Evolutionary conservation across 2,888 invertebrate genomes (phyloP).

Genomic region (Onchidella celtica): DNA sequence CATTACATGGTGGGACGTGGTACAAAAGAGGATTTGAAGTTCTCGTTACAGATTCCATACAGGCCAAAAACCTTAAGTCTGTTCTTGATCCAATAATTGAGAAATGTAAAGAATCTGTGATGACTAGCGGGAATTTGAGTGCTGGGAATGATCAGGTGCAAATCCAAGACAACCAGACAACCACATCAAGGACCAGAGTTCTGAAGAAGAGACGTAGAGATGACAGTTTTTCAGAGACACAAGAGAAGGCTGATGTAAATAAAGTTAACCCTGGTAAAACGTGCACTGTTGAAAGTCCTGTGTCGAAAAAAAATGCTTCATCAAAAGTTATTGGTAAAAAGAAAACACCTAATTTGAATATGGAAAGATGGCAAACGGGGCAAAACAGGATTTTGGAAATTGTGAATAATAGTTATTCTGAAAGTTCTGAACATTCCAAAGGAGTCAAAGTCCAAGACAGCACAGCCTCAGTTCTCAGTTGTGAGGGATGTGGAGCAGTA

Average conservation of each 20-base stretch:
- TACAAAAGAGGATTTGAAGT: constrained; percentile 15
- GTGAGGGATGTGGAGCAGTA: background rate
- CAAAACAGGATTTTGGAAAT: too few relatives aligned
- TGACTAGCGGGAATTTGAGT: background rate
- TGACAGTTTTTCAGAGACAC: background rate
- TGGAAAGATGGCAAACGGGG: background rate
- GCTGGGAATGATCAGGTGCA: background rate
- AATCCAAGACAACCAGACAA: background rate
- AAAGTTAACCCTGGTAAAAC: background rate
- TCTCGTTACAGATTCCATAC: background rate
- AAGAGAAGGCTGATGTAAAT: background rate
- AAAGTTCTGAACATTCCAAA: background rate
- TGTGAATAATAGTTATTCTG: background rate
- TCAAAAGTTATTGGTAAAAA: background rate
- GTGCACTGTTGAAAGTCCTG: background rate
- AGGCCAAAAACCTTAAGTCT: background rate
- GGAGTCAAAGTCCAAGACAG: background rate
- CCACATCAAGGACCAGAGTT: background rate
- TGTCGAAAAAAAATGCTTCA: background rate
- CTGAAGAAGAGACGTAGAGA: background rate
- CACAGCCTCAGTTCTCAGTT: background rate
- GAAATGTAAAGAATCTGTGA: background rate
- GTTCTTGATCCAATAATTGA: background rate
- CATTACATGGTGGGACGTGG: constrained; percentile 23
- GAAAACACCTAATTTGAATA: background rate